A percentile compares a stretch with the other conserved stretches of the same genome.
phyloP scores from a whole-genome alignment of 2,888 invertebrate genomes.

The Meganola albula region DNA sequence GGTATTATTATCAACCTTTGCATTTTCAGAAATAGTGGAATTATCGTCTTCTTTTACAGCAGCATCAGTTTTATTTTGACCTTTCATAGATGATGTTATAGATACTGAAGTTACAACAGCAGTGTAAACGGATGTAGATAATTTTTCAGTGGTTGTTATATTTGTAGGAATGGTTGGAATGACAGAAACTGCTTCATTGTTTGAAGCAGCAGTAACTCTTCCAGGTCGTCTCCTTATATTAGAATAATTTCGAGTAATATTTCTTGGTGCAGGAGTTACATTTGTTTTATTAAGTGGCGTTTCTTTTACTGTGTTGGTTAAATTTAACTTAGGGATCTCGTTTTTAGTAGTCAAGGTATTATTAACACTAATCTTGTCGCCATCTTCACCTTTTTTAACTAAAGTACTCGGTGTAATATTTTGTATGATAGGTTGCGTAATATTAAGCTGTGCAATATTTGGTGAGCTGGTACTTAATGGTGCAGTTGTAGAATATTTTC shows the following conservation, averaged over 20 bases:
- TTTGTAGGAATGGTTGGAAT: slow-evolving; percentile 35
- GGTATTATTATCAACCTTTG: slow-evolving; percentile 29
- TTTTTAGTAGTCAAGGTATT: slow-evolving; percentile 30
- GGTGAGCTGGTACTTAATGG: slow-evolving; percentile 47
- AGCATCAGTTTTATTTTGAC: slow-evolving; percentile 61
- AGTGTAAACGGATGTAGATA: slow-evolving; percentile 69
- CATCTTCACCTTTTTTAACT: slow-evolving; percentile 40
- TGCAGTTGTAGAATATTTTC: slow-evolving; percentile 55
- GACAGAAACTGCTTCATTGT: slow-evolving; percentile 42
- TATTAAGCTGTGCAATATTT: slow-evolving; percentile 47
- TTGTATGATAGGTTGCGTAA: slow-evolving; percentile 47
- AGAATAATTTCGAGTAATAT: slow-evolving; percentile 57
- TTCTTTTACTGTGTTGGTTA: slow-evolving; percentile 33
- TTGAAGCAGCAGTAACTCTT: slow-evolving; percentile 46
- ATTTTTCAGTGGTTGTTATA: slow-evolving; percentile 63
- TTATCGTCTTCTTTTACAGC: slow-evolving; percentile 40
- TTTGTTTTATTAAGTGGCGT: slow-evolving; percentile 33
- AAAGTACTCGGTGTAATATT: slow-evolving; percentile 39
- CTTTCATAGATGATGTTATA: slow-evolving; percentile 72
- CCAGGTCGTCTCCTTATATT: slow-evolving; percentile 57
- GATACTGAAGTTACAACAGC: slow-evolving; percentile 75
- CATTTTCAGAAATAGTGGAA: slow-evolving; percentile 34
- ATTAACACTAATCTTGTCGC: slow-evolving; percentile 35
- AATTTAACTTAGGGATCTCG: slow-evolving; percentile 22
- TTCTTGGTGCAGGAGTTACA: slow-evolving; percentile 42